These are phyloP conservation scores for Hermaeophaga mercurialis DNA, from an alignment of 2,888 invertebrate species.

Conservation along the genomic window DNA sequence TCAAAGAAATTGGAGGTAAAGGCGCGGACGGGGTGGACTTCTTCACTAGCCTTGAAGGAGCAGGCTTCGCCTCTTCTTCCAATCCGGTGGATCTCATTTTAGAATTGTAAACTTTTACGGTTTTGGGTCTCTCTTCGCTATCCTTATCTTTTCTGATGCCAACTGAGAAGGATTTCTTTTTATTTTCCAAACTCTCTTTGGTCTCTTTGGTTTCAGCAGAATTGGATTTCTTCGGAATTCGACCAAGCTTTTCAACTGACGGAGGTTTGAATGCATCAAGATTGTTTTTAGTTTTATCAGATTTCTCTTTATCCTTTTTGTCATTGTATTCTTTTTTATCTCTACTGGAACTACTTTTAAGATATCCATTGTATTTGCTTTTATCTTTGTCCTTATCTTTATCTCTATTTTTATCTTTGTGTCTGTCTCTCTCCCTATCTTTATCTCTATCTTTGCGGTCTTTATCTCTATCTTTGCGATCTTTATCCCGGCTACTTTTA, in stretches of 20 bases:
- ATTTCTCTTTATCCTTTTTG: constrained; percentile 51
- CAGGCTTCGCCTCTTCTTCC: constrained; percentile 86
- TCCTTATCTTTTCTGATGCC: constrained; percentile 74
- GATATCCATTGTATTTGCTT: constrained; percentile 29
- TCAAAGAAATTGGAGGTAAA: constrained; percentile 53
- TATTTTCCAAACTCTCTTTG: constrained; percentile 45
- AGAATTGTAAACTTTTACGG: constrained; percentile 89
- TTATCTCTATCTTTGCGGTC: constrained; percentile 49
- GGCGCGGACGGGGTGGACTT: constrained; percentile 60
- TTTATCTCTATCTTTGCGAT: constrained; percentile 53
- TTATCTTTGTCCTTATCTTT: constrained; percentile 52
- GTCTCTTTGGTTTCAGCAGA: constrained; percentile 47
- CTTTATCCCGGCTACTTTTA: constrained; percentile 40
- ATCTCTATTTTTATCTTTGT: constrained; percentile 43
- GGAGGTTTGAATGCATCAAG: constrained; percentile 70
- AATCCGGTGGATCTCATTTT: constrained; percentile 91
- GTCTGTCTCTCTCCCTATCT: constrained; percentile 33
- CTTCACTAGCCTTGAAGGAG: constrained; percentile 73
- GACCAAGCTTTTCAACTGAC: constrained; percentile 74
- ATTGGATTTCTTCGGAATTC: constrained; percentile 75
- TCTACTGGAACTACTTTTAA: constrained; percentile 44
- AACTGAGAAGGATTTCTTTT: constrained; percentile 75
- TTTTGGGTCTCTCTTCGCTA: constrained; percentile 78
- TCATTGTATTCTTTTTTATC: constrained; percentile 52
- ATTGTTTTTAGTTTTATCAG: constrained; percentile 71